Evolutionary conservation across 92 coral and sea anemone species (phyloP), one percentile per base, ranked within the genome.

Genomic region (Micromussa lordhowensis): DNA sequence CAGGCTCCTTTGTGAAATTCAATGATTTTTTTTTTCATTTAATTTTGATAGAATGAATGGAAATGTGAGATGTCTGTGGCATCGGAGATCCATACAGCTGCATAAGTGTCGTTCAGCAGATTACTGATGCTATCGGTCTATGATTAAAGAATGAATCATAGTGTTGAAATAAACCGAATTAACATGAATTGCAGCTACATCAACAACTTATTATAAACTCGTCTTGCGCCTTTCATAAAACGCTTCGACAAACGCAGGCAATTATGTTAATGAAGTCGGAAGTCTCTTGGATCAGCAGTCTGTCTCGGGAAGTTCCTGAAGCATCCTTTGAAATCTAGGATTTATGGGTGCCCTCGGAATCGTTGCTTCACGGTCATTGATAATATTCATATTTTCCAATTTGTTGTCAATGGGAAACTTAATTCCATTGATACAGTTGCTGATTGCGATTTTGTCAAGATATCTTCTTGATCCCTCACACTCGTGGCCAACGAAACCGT

Each of bases 291-390:
- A 22, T 75, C 22, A 84, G 38, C 81, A 84, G 18, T 84, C 72
- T 1, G 81, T 84, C 59, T 84, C 88, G 44, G 19, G 80, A 71
- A 71, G 69, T 21, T 83, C 35, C 28, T 70, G 48, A 18, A 82
- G 30, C 17, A 40, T 26, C 32, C 34, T 13, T 35, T 9, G 72
- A 12, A 49, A 64, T 16, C 28, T 44, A 29, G 26, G 9, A 22
- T 14, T 58, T 5, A 5, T 31, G 4, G 1, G 18, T 11, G 32
- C 21, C 83, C 61, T 51, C 54, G 26, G 40, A 49, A 34, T 6
- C n/a, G 4, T 18, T 57, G 53, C 34, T 34, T 24, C 11, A n/a
- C n/a, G n/a, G 5, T 59, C 31, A 14, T 31, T 17, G 64, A 54
- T 26, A 18, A 29, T 11, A 17, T 22, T 19, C 48, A 0, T 18